Conservation (phyloP, 2,797 vertebrate genomes). For the Takifugu rubripes region DNA sequence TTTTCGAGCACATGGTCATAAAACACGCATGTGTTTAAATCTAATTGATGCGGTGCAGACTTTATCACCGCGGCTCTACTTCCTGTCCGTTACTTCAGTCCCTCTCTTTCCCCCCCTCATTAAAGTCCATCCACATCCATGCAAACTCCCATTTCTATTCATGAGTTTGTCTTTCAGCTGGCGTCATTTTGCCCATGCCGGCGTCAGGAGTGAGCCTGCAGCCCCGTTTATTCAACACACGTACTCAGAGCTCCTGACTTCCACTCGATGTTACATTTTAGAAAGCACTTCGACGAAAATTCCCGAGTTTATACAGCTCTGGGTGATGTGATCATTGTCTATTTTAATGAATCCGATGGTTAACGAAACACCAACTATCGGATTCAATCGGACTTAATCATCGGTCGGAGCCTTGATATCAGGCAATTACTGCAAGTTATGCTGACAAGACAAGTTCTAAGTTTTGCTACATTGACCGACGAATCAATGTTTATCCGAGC, state of each 20-base stretch:
- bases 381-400: too few species aligned
- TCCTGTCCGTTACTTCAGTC: slow-evolving; percentile 11
- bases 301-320: slow-evolving; percentile 6
- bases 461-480: too few species aligned
- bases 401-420: too few species aligned
- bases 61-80: slow-evolving; percentile 3
- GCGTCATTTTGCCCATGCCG: slow-evolving; percentile 35
- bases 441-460: too few species aligned
- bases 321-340: neutral
- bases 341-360: neutral
- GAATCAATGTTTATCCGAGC: too few species aligned
- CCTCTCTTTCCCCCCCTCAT: slow-evolving; percentile 32
- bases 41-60: neutral
- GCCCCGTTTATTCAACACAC: slow-evolving; percentile 33
- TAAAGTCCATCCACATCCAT: slow-evolving; percentile 39
- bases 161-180: slow-evolving; percentile 50
- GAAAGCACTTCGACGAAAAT: slow-evolving; percentile 12
- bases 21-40: neutral
- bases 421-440: too few species aligned
- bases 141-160: slow-evolving; percentile 62
- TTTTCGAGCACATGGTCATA: too few species aligned
- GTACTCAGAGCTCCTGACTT: slow-evolving; percentile 27
- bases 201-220: slow-evolving; percentile 38
- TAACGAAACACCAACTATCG: neutral
- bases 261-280: slow-evolving; percentile 14